Conservation (phyloP, 1,140 invertebrate species). For the Rhagoletis zephyria region DNA sequence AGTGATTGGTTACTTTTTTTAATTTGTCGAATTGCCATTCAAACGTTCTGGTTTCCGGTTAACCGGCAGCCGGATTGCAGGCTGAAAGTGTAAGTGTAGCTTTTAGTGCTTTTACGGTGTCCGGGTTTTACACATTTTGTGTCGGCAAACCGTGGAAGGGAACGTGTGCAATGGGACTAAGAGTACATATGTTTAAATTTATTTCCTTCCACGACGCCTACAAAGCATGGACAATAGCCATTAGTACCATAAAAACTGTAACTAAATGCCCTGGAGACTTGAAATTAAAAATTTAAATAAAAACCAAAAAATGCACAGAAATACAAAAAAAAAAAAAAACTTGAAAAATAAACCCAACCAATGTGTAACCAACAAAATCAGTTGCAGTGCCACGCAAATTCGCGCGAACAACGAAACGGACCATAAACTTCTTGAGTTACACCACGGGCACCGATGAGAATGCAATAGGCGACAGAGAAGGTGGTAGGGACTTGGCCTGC, state of each 20-base stretch:
- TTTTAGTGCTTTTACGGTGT: no score
- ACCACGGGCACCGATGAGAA: neutral
- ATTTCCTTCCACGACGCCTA: neutral
- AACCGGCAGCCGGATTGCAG: no score
- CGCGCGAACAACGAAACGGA: constrained; percentile 27
- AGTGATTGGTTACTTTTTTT: no score
- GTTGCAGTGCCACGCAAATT: constrained; percentile 50
- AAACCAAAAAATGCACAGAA: neutral
- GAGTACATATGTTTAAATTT: neutral
- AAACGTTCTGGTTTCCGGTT: no score
- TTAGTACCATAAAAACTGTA: constrained; percentile 31
- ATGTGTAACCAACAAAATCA: constrained; percentile 32
- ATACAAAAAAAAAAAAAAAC: no score
- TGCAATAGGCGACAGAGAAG: neutral
- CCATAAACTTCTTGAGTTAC: constrained; percentile 51
- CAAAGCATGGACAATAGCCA: neutral
- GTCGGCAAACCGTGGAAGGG: no score
- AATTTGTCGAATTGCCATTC: no score
- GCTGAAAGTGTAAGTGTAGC: no score
- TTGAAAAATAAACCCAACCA: no score
- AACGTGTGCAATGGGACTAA: no score
- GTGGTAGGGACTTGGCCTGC: neutral
- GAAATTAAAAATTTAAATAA: constrained; percentile 39
- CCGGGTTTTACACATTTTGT: no score
- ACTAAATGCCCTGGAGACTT: constrained; percentile 25